Evolutionary conservation across 1,140 invertebrate genomes (phyloP).

Genomic region (Apis cerana): DNA sequence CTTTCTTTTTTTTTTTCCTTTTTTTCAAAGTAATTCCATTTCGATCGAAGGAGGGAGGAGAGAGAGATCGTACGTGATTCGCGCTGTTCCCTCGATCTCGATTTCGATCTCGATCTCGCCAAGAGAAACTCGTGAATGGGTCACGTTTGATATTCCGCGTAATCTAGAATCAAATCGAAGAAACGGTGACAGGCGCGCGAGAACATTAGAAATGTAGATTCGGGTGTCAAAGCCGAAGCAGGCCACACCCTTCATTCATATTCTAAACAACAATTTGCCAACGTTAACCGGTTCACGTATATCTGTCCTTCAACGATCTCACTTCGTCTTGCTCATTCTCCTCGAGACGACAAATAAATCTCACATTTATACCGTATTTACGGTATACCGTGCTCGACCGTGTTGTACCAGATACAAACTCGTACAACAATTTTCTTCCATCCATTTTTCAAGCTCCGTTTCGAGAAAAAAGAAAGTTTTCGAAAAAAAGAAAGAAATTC

Average conservation of each 20-base stretch:
- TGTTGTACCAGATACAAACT: background rate
- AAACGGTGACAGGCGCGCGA: background rate
- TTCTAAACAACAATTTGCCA: slow-evolving; percentile 58
- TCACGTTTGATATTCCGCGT: background rate
- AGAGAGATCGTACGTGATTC: background rate
- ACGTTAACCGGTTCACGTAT: slow-evolving; percentile 60
- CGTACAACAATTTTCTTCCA: background rate
- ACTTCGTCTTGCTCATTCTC: background rate
- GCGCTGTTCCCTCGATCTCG: background rate
- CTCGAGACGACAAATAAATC: background rate
- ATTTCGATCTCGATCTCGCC: background rate
- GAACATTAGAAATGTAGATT: slow-evolving; percentile 60
- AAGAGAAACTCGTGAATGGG: background rate
- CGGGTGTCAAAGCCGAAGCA: slow-evolving; percentile 4
- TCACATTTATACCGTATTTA: too few relatives aligned
- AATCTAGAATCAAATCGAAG: slow-evolving; percentile 22
- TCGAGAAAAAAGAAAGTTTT: too few relatives aligned
- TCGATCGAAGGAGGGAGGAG: background rate
- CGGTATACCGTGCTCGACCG: background rate
- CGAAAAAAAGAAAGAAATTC: too few relatives aligned
- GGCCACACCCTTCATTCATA: slow-evolving; percentile 61
- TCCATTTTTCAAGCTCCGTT: too few relatives aligned
- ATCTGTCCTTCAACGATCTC: background rate
- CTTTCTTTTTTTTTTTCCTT: background rate
- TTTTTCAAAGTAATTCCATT: too few relatives aligned